Evolutionary conservation across 2,888 invertebrate genomes (phyloP).

Genomic region (Lithophane ornitopus): DNA sequence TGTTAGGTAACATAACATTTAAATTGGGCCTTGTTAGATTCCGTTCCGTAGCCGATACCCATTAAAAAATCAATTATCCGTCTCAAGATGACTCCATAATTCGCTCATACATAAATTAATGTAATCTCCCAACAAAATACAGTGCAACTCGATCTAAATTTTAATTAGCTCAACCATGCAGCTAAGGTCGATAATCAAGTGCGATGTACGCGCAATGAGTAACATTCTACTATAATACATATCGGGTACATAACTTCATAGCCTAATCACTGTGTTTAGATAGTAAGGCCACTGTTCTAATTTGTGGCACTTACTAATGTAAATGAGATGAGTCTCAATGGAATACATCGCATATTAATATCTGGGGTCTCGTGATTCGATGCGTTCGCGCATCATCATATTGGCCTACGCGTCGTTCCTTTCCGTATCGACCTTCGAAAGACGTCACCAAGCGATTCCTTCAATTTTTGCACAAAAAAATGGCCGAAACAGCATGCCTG

Average conservation of each 20-base stretch:
- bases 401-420: constrained; percentile 5
- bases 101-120: constrained; percentile 20
- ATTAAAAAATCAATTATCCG: constrained; percentile 31
- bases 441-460: constrained; percentile 8
- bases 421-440: constrained; percentile 65
- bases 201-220: constrained; percentile 21
- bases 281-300: constrained; percentile 78
- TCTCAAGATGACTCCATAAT: constrained; percentile 19
- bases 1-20: constrained; percentile 14
- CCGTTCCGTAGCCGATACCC: constrained; percentile 6
- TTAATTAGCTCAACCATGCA: constrained; percentile 48
- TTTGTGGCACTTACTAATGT: constrained; percentile 76
- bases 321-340: constrained; percentile 76
- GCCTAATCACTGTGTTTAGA: constrained; percentile 67
- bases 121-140: constrained; percentile 33
- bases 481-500: background rate
- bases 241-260: constrained; percentile 39
- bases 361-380: constrained; percentile 66
- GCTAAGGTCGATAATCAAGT: constrained; percentile 47
- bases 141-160: constrained; percentile 50
- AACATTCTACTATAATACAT: background rate
- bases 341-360: constrained; percentile 65
- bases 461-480: background rate
- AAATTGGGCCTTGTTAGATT: constrained; percentile 23
- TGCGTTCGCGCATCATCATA: constrained; percentile 62